Evolutionary conservation across 1,140 invertebrate species (phyloP).

Genomic region (Drosophila sulfurigaster): DNA sequence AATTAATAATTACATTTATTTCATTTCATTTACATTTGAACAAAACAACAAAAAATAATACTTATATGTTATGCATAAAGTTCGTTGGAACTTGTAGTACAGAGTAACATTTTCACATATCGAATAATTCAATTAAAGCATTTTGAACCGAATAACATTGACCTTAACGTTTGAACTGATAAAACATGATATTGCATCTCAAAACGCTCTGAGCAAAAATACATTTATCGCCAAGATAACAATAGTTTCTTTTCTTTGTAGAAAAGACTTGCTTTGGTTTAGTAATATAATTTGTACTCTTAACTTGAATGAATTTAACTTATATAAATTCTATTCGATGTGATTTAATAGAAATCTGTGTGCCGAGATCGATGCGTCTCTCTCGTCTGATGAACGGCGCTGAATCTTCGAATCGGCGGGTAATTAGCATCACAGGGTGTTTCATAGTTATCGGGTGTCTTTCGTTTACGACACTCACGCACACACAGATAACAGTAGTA

Average conservation of each 20-base stretch:
- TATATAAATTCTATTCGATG: no score
- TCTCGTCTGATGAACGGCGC: background rate
- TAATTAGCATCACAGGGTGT: background rate
- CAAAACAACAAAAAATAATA: background rate
- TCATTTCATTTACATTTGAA: background rate
- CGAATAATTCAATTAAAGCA: background rate
- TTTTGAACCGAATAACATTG: background rate
- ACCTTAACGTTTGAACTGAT: background rate
- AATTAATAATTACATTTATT: background rate
- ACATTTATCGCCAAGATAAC: constrained; percentile 1
- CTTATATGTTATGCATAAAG: background rate
- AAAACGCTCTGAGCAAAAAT: background rate
- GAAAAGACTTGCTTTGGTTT: background rate
- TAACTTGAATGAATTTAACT: background rate
- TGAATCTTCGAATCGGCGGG: background rate
- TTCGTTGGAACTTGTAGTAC: background rate
- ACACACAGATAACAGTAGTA: constrained; percentile 33
- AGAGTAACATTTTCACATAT: background rate
- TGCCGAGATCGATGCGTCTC: background rate
- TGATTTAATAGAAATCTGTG: background rate
- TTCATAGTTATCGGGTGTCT: background rate
- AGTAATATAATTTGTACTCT: background rate
- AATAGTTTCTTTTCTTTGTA: background rate
- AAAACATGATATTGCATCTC: background rate
- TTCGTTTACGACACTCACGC: constrained; percentile 12